Conservation (phyloP, 1,140 invertebrate genomes). For the Solenopsis invicta region DNA sequence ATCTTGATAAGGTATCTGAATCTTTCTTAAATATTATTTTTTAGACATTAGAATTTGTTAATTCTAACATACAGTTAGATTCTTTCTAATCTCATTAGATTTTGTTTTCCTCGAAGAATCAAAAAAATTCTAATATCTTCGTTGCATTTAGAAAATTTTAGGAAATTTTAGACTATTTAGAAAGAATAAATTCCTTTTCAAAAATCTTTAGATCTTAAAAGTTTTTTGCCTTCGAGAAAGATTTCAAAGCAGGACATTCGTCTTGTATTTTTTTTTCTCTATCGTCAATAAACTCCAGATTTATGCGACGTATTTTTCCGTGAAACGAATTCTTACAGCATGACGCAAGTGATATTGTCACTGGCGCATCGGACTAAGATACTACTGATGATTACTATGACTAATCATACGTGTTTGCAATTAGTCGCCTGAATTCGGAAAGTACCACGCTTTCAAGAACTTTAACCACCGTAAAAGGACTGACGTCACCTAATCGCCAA, state of each 20-base stretch:
- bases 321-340: neutral
- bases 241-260: neutral
- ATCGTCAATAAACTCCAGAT: neutral
- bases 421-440: constrained; percentile 49
- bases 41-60: neutral
- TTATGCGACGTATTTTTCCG: neutral
- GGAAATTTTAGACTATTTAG: too few relatives aligned
- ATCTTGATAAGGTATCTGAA: neutral
- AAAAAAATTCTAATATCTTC: neutral
- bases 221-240: neutral
- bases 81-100: neutral
- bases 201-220: neutral
- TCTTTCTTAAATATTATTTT: neutral
- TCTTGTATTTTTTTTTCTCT: neutral
- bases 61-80: neutral
- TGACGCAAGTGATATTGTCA: constrained; percentile 43
- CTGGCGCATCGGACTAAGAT: neutral
- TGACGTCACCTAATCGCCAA: constrained; percentile 31
- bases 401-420: constrained; percentile 54
- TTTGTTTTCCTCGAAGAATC: neutral
- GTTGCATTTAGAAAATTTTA: neutral
- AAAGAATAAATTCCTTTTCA: neutral
- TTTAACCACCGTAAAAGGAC: neutral
- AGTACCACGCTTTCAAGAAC: constrained; percentile 7
- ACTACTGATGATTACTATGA: constrained; percentile 20